phyloP scores from a whole-genome alignment of 2,888 invertebrate species.

The Netelia melanura region DNA sequence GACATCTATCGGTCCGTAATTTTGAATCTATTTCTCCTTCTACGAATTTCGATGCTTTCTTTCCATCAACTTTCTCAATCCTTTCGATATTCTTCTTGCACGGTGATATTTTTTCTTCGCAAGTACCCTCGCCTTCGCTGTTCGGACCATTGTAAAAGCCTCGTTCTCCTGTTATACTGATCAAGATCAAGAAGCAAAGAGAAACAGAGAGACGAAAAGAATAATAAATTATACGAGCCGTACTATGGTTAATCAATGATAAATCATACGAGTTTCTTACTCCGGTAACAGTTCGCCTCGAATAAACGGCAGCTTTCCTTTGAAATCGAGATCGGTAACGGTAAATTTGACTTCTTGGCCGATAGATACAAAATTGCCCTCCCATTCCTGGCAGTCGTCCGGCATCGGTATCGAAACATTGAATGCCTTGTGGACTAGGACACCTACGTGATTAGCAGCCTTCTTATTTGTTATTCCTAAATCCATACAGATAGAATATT shows the following conservation, averaged over 20 bases:
- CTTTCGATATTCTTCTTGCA: neutral
- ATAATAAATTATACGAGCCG: too few species aligned
- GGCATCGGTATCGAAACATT: slow-evolving; percentile 90
- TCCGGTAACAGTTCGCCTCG: slow-evolving; percentile 87
- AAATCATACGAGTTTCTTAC: slow-evolving; percentile 75
- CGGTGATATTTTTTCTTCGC: neutral
- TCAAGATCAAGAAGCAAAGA: too few species aligned
- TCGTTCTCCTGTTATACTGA: too few species aligned
- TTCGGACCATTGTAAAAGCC: too few species aligned
- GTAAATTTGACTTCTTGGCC: slow-evolving; percentile 88
- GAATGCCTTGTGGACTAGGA: slow-evolving; percentile 90
- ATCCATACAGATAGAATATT: slow-evolving; percentile 37
- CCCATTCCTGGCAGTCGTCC: slow-evolving; percentile 85
- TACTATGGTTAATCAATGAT: too few species aligned
- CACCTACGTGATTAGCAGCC: slow-evolving; percentile 88
- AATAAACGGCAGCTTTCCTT: slow-evolving; percentile 88
- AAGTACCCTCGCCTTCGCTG: too few species aligned
- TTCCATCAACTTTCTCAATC: neutral
- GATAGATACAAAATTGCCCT: slow-evolving; percentile 86
- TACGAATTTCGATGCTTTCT: neutral
- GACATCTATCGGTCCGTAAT: neutral
- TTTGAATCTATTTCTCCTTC: neutral
- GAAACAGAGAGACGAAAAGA: too few species aligned
- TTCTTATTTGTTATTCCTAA: slow-evolving; percentile 89
- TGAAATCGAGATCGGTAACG: slow-evolving; percentile 87